These are phyloP conservation scores for Papilio protenor DNA, from an alignment of 2,888 invertebrate genomes.

Conservation along the genomic window DNA sequence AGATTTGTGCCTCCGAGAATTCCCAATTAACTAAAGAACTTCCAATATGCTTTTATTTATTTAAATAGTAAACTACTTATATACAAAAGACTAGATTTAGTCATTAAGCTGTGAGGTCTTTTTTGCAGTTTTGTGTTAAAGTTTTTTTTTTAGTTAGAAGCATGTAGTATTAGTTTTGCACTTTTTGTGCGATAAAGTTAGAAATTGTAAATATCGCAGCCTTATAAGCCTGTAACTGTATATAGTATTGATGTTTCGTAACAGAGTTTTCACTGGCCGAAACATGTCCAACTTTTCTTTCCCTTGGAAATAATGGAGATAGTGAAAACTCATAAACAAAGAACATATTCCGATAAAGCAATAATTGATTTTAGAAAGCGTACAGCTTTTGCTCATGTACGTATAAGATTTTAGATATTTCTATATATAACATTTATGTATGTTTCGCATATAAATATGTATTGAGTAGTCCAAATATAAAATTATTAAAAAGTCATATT, in stretches of 20 bases:
- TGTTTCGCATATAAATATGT: neutral
- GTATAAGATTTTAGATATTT: neutral
- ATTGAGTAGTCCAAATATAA: neutral
- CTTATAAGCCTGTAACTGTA: slow-evolving; percentile 25
- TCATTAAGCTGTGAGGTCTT: slow-evolving; percentile 9
- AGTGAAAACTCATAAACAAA: neutral
- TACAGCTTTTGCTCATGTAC: neutral
- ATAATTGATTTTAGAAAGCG: neutral
- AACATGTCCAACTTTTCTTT: neutral
- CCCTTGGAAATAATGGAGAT: no score
- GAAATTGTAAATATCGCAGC: slow-evolving; percentile 38
- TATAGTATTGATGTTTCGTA: neutral
- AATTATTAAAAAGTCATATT: neutral
- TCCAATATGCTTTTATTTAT: slow-evolving; percentile 33
- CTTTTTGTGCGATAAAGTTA: slow-evolving; percentile 13
- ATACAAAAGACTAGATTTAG: slow-evolving; percentile 22
- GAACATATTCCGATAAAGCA: slow-evolving; percentile 5
- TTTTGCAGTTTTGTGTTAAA: neutral
- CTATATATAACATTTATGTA: neutral
- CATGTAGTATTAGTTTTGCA: slow-evolving; percentile 8
- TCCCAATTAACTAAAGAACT: neutral
- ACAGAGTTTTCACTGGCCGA: neutral
- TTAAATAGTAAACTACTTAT: neutral
- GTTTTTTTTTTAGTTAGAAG: neutral
- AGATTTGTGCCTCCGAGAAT: neutral